phyloP scores from a whole-genome alignment of 2,797 vertebrate genomes.

The Megalops cyprinoides region DNA sequence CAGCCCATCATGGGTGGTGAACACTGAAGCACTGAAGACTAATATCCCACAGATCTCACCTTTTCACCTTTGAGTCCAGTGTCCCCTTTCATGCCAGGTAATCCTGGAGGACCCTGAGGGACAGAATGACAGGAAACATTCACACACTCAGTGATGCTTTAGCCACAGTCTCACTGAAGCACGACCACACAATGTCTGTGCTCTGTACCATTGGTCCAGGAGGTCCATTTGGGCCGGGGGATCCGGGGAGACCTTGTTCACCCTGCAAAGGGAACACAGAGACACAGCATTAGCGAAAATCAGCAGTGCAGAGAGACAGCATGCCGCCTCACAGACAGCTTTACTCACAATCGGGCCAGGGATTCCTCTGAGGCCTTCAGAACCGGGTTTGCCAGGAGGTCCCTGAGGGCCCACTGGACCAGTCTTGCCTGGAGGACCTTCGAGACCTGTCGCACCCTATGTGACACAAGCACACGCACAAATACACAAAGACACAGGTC shows the following conservation, averaged over 20 bases:
- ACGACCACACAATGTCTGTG: neutral
- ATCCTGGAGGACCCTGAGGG: constrained; percentile 88
- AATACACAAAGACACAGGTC: neutral
- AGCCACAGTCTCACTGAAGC: neutral
- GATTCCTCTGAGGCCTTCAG: constrained; percentile 90
- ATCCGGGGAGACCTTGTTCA: constrained; percentile 93
- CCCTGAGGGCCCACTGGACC: constrained; percentile 93
- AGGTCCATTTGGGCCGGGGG: constrained; percentile 89
- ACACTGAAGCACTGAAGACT: no score
- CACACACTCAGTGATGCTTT: neutral
- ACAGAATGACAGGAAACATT: neutral
- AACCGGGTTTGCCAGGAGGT: constrained; percentile 85
- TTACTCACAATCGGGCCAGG: constrained; percentile 90
- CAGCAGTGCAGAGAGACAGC: no score
- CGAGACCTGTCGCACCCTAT: constrained; percentile 86
- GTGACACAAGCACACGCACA: constrained; percentile 29
- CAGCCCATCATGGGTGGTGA: no score
- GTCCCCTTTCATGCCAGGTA: constrained; percentile 93
- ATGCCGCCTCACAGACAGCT: neutral
- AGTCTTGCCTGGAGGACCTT: constrained; percentile 89
- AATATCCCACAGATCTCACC: constrained; percentile 68
- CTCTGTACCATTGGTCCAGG: constrained; percentile 90
- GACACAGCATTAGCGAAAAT: neutral
- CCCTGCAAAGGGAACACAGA: constrained; percentile 76
- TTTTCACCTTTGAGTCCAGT: constrained; percentile 94